Base-by-base conservation (phyloP, 1,140 invertebrate genomes). In the Mamestra configurata region DNA sequence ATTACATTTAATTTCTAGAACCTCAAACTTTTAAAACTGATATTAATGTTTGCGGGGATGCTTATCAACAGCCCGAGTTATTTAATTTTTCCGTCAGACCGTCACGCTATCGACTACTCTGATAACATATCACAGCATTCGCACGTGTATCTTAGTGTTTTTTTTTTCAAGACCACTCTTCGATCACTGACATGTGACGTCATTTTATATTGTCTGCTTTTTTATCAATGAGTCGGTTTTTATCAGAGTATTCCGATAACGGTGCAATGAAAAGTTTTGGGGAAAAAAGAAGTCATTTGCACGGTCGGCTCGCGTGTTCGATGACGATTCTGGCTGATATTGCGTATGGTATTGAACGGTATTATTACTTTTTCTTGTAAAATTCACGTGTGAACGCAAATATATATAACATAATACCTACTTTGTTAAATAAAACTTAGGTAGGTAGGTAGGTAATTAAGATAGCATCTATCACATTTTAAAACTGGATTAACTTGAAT, bases 111-210 rank as follows among this genome's bases (percentile, higher is more conserved):
- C 18, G 18, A 66, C 18, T 40, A 5, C 22, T 40, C 18, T 66
- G 61, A 66, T 66, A 66, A 66, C 35, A 22, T 11, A 66, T 66
- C 61, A 66, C 61, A 66, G 40, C 35, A 66, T 40, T 40, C 35
- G 35, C 61, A 66, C 61, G 61, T 66, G 57, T n/a, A 8, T n/a
- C 55, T 59, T 31, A 5, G 5, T 5, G 5, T 7, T 27, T 31
- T 24, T 59, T 27, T 13, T n/a, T 49, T 49, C 13, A 49, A n/a
- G 55, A 59, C 27, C 55, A 59, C 24, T 31, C 35, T 22, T 40
- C 35, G 35, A 66, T 66, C 61, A 66, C 31, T 40, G n/a, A n/a
- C 35, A 7, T 0, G 35, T 43, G 61, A 66, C 35, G 35, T 66
- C 18, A 66, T 40, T 11, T 8, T 46, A 11, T 8, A 20, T 8